A percentile compares a stretch with the other conserved stretches of the same genome.
Evolutionary conservation across 2,888 invertebrate species (phyloP).

Genomic region (Cetonia aurata): DNA sequence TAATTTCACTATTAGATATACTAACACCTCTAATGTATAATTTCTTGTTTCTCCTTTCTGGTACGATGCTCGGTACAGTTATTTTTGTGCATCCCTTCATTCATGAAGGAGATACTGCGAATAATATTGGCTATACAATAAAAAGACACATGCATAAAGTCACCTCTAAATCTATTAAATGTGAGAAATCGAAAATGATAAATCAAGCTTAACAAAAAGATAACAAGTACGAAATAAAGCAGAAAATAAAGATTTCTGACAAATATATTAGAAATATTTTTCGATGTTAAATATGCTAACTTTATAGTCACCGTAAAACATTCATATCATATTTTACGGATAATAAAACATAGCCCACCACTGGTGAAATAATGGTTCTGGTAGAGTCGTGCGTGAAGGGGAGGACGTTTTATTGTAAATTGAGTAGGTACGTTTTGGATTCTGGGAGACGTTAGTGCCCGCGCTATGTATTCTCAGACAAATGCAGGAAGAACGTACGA

Average conservation of each 20-base stretch:
- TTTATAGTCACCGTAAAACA: conserved; percentile 40
- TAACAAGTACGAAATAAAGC: too few species aligned
- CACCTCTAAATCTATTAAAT: too few species aligned
- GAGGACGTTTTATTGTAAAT: conserved; percentile 37
- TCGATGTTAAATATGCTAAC: conserved; percentile 24
- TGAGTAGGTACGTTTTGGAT: conserved; percentile 25
- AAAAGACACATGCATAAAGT: neutral
- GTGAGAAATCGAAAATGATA: too few species aligned
- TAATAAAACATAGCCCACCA: conserved; percentile 39
- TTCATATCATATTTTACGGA: conserved; percentile 45
- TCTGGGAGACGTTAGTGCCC: neutral
- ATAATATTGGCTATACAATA: too few species aligned
- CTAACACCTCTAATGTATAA: too few species aligned
- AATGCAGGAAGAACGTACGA: neutral
- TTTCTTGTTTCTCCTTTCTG: too few species aligned
- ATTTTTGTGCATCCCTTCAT: too few species aligned
- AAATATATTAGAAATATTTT: neutral
- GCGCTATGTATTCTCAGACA: conserved; percentile 1
- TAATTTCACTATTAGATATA: too few species aligned
- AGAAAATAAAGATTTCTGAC: too few species aligned
- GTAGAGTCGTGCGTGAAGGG: neutral
- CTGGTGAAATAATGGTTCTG: conserved; percentile 18
- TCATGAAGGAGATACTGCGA: too few species aligned
- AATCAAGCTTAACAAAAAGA: too few species aligned
- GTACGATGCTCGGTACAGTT: too few species aligned